Base-by-base conservation (phyloP, 2,888 invertebrate genomes). In the Zele albiditarsus region DNA sequence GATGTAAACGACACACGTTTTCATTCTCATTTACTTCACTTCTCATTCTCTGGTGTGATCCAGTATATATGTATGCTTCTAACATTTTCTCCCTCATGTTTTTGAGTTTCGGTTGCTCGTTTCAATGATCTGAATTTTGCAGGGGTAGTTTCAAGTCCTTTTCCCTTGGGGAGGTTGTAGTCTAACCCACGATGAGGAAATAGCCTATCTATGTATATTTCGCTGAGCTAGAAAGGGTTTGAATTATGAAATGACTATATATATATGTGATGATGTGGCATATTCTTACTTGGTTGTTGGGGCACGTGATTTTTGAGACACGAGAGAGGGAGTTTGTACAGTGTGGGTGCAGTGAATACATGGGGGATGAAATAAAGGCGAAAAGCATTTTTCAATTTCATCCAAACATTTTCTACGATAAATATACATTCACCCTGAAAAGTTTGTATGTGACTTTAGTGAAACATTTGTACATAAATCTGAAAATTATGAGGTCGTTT, bases 381-480 rank as follows among this genome's bases (percentile, higher is more conserved):
- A 79, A 79, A 87, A 85, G 86, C 85, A 86, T 88, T 88, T 89
- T 89, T 89, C 88, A 88, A 89, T 89, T 87, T 84, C 82, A 82
- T 8, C 82, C 27, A 81, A 83, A 87, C 20, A 53, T 46, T 46
- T 86, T 83, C 86, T 86, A 85, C 83, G 88, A 88, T 89, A 86
- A 80, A 81, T 82, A 87, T 53, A 53, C 20, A 53, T 53, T 88
- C 87, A 85, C 82, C 84, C 83, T 80, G 77, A 71, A 38, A 60
- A 57, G 42, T 69, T 42, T 12, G 38, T 49, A 58, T 70, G 68
- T 75, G 70, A 62, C 78, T 75, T 78, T 75, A 78, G 81, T 83
- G 85, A 84, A 86, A 86, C 86, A 86, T 86, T 88, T 87, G 88
- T 87, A 87, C 88, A 88, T 88, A 88, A 88, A 88, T 88, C 87